phyloP scores from a whole-genome alignment of 2,797 vertebrate species.

The Ambastaia sidthimunki region DNA sequence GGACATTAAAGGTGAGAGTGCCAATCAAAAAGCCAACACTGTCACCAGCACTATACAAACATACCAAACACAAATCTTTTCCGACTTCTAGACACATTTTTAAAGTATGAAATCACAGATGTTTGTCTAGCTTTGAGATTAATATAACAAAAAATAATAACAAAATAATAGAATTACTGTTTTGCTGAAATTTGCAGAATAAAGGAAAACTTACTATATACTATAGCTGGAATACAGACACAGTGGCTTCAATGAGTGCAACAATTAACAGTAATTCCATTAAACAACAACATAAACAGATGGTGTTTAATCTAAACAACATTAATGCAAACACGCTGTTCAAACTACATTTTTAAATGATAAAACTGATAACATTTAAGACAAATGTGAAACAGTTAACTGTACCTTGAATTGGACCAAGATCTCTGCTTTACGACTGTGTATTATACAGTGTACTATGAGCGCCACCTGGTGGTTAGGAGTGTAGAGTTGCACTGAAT shows the following conservation, averaged over 20 bases:
- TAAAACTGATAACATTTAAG: too few species aligned
- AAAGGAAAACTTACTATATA: not conserved
- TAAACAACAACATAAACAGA: not conserved
- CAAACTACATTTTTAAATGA: too few species aligned
- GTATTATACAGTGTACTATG: slow-evolving; percentile 40
- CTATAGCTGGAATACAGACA: too few species aligned
- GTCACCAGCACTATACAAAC: slow-evolving; percentile 35
- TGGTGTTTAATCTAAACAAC: not conserved
- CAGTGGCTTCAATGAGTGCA: not conserved
- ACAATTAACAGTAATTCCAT: not conserved
- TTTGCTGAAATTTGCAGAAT: too few species aligned
- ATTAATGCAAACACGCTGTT: not conserved
- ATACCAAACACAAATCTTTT: slow-evolving; percentile 31
- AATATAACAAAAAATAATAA: not conserved
- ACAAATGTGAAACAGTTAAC: too few species aligned
- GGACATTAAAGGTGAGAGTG: slow-evolving; percentile 56
- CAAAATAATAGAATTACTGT: not conserved
- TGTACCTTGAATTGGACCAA: slow-evolving; percentile 45
- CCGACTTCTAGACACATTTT: not conserved
- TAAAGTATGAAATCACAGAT: not conserved
- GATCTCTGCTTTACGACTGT: not conserved
- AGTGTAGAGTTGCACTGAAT: not conserved
- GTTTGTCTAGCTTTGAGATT: slow-evolving; percentile 8
- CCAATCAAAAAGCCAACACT: slow-evolving; percentile 40
- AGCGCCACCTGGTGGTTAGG: slow-evolving; percentile 73